Evolutionary conservation across 2,888 invertebrate genomes (phyloP), one percentile per base, ranked within the genome.

Genomic region (Philereme transversata): DNA sequence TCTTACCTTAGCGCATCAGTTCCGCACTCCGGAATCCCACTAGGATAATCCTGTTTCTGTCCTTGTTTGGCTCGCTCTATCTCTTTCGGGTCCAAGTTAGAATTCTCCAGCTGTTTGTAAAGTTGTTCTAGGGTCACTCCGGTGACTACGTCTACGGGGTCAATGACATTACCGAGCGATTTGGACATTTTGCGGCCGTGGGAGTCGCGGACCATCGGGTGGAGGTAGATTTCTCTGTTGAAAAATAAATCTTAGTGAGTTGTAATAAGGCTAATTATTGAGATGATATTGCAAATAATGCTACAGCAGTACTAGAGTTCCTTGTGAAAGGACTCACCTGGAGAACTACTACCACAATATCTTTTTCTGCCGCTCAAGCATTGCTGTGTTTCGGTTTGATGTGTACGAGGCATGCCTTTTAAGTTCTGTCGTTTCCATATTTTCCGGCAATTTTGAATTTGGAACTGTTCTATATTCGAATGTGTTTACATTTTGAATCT

Each of bases 111-210:
- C 79, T 96, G 96, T 3, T 93, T 93, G 75, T 98, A 95, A 2
- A 98, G 92, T 78, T 95, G 95, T 80, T 97, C 95, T 51, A 99
- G 87, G 0, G 96, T 93, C 69, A 97, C 96, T 4, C 99, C 99
- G 5, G 93, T 90, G 60, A 99, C 98, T 1, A 99, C 98, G 86
- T 99, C 97, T 87, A 99, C 95, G 0, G 99, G 99, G 88, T 99
- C 98, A 70, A 99, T 97, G 4, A 99, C 99, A 84, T 99, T 99
- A 57, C 99, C 99, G 62, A 99, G 92, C 0, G 99, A 99, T 85
- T 99, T 99, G 72, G 98, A 99, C 99, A 99, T 99, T 92, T 99
- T 99, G 57, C 99, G 95, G 0, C 99, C 99, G 83, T 99, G 98
- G 0, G 99, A 97, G 88, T 99, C 99, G 57, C 99, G 95, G 2